A percentile compares a stretch with the other conserved stretches of the same genome.
Conservation (phyloP, 1,140 invertebrate genomes). For the Pseudoatta argentina region DNA sequence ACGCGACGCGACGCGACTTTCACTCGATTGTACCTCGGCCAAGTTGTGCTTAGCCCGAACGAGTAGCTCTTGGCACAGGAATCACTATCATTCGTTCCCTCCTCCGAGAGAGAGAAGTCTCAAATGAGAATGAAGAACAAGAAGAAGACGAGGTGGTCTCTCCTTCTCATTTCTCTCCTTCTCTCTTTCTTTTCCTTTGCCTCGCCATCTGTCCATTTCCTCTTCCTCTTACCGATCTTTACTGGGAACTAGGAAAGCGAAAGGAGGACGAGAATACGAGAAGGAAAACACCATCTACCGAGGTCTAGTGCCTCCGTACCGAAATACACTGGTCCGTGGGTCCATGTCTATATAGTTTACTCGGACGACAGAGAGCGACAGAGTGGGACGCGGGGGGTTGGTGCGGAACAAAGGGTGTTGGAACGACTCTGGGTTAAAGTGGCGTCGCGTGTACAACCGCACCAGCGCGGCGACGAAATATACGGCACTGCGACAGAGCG, state of each 20-base stretch:
- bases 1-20: conserved; percentile 69
- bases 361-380: conserved; percentile 3
- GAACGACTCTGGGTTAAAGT: conserved; percentile 47
- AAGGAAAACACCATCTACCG: conserved; percentile 22
- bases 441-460: conserved; percentile 56
- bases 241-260: background rate
- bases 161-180: background rate
- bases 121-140: conserved; percentile 65
- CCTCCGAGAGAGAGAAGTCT: conserved; percentile 47
- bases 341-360: conserved; percentile 49
- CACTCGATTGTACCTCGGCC: conserved; percentile 75
- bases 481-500: conserved; percentile 20
- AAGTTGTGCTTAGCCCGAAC: conserved; percentile 72
- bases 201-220: background rate
- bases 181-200: background rate
- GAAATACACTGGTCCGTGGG: conserved; percentile 62
- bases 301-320: conserved; percentile 55
- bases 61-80: conserved; percentile 79
- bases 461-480: conserved; percentile 17
- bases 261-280: conserved; percentile 30
- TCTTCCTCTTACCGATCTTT: background rate
- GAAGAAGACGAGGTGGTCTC: conserved; percentile 17
- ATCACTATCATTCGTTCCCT: conserved; percentile 66
- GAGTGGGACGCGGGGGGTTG: background rate
- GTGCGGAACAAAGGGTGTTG: background rate